Evolutionary conservation across 2,888 invertebrate species (phyloP).

Genomic region (Cephus pulcher): DNA sequence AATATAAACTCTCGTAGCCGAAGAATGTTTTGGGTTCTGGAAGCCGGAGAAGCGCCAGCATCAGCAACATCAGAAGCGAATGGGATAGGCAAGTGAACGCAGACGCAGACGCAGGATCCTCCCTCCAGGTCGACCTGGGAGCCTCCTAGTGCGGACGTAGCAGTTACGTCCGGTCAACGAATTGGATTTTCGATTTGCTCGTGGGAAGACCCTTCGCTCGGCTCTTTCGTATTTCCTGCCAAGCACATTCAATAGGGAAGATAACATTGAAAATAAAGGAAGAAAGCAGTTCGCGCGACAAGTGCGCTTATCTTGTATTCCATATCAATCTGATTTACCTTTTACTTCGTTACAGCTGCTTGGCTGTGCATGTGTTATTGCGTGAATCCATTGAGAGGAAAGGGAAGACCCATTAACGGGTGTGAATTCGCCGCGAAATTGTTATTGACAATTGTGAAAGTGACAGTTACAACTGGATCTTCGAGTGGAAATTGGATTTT

Average conservation of each 20-base stretch:
- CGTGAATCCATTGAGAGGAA: background rate
- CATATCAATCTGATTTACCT: background rate
- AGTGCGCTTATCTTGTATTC: background rate
- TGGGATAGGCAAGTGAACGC: constrained; percentile 20
- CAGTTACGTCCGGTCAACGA: background rate
- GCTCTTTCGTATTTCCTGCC: background rate
- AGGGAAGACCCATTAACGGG: background rate
- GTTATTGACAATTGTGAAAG: background rate
- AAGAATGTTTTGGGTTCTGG: background rate
- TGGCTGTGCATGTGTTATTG: background rate
- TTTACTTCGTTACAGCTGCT: background rate
- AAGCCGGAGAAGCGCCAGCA: background rate
- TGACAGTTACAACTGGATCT: background rate
- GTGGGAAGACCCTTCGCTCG: background rate
- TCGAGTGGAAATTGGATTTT: background rate
- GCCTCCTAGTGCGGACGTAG: background rate
- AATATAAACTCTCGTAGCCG: background rate
- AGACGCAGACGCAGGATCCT: constrained; percentile 33
- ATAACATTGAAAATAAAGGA: background rate
- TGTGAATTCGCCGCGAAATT: background rate
- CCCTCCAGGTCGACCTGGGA: background rate
- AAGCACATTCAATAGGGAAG: background rate
- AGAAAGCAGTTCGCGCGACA: background rate
- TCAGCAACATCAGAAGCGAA: background rate
- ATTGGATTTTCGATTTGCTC: background rate